phyloP scores from a whole-genome alignment of 2,888 invertebrate genomes.

The Cephus spinipes region DNA sequence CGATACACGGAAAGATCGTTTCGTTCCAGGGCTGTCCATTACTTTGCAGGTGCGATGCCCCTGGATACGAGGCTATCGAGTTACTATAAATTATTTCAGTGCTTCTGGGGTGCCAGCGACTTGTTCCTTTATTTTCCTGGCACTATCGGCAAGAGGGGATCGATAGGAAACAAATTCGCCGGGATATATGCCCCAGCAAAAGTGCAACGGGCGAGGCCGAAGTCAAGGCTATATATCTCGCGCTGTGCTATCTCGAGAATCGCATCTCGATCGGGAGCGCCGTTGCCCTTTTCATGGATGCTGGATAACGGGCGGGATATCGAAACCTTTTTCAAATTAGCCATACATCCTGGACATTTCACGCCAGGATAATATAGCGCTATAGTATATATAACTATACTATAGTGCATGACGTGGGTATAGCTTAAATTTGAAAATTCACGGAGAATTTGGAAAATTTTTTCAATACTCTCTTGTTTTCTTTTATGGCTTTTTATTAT shows the following conservation, averaged over 20 bases:
- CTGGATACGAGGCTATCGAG: neutral
- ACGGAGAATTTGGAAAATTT: neutral
- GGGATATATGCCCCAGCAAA: neutral
- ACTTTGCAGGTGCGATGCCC: neutral
- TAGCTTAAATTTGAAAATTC: neutral
- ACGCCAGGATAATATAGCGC: neutral
- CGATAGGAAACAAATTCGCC: constrained; percentile 36
- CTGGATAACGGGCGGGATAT: neutral
- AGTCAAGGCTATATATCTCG: constrained; percentile 1
- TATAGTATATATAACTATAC: no score
- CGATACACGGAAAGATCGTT: neutral
- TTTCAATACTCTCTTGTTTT: neutral
- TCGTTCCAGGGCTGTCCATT: neutral
- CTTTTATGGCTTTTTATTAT: neutral
- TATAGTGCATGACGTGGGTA: neutral
- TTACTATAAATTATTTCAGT: constrained; percentile 48
- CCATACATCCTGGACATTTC: neutral
- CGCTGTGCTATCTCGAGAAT: neutral
- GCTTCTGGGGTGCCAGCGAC: constrained; percentile 27
- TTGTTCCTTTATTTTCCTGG: constrained; percentile 32
- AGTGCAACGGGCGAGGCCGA: constrained; percentile 4
- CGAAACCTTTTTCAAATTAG: constrained; percentile 7
- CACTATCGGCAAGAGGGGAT: constrained; percentile 27
- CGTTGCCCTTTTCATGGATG: neutral
- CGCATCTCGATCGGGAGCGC: neutral